phyloP scores from a whole-genome alignment of 1,140 invertebrate genomes.

The Vanessa tameamea region DNA sequence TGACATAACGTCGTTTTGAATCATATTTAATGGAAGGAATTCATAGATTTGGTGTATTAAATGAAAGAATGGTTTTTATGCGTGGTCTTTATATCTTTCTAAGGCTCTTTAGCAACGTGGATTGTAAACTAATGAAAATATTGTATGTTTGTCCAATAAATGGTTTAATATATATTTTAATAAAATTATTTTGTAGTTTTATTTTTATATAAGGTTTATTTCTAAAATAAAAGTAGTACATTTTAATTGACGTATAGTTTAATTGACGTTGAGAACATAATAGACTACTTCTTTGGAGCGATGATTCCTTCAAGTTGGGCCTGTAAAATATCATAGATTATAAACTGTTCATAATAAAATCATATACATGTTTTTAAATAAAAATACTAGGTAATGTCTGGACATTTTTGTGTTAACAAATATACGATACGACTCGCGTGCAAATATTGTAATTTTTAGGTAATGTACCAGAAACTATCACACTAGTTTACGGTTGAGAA shows the following conservation, averaged over 20 bases:
- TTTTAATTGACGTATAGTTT: neutral
- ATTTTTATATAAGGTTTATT: conserved; percentile 35
- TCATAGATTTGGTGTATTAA: conserved; percentile 45
- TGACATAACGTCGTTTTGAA: conserved; percentile 41
- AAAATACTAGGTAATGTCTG: neutral
- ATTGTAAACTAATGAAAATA: conserved; percentile 79
- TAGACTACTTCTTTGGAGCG: conserved; percentile 91
- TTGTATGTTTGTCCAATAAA: conserved; percentile 80
- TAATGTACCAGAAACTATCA: no score
- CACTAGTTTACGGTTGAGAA: no score
- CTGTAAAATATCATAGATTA: conserved; percentile 68
- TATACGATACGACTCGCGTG: no score
- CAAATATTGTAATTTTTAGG: no score
- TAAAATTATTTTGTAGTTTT: conserved; percentile 62
- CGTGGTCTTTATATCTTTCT: conserved; percentile 76
- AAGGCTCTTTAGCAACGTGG: conserved; percentile 68
- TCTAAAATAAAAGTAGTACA: neutral
- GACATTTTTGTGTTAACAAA: neutral
- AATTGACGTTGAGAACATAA: conserved; percentile 32
- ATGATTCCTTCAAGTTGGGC: conserved; percentile 95
- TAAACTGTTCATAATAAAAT: neutral
- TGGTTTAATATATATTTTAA: conserved; percentile 81
- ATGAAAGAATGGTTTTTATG: conserved; percentile 66
- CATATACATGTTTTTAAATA: neutral
- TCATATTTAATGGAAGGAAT: conserved; percentile 53